A percentile compares a stretch with the other conserved stretches of the same genome.
Evolutionary conservation across 2,888 invertebrate genomes (phyloP).

Genomic region (Lysandra bellargus): DNA sequence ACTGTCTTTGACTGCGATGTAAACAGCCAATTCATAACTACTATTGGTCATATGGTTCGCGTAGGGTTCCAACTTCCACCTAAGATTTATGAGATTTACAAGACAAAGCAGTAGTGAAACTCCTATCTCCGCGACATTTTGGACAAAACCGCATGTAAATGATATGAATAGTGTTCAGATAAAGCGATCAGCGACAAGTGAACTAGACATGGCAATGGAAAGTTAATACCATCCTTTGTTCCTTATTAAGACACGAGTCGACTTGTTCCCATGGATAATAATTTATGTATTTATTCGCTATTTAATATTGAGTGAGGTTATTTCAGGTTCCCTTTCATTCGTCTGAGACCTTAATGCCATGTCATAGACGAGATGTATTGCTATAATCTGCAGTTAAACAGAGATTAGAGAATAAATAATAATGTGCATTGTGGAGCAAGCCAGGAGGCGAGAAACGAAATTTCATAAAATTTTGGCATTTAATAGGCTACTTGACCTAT

Average conservation of each 20-base stretch:
- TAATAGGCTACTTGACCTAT: too few species aligned
- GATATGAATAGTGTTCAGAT: conserved; percentile 24
- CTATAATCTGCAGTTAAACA: neutral
- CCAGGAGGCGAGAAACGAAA: too few species aligned
- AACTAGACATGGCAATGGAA: conserved; percentile 32
- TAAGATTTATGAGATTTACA: neutral
- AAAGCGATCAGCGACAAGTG: conserved; percentile 28
- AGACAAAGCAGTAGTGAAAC: conserved; percentile 23
- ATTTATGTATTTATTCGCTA: conserved; percentile 34
- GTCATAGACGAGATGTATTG: neutral
- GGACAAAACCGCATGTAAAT: conserved; percentile 29
- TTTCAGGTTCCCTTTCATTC: conserved; percentile 23
- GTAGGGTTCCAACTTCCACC: neutral
- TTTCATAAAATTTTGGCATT: neutral
- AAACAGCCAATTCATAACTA: neutral
- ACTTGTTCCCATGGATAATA: conserved; percentile 29
- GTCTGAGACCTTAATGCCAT: conserved; percentile 17
- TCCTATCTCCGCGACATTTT: conserved; percentile 22
- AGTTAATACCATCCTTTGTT: conserved; percentile 34
- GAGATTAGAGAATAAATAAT: too few species aligned
- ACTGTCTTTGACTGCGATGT: neutral
- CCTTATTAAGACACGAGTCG: conserved; percentile 33
- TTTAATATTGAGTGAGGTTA: conserved; percentile 30
- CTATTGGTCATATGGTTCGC: neutral
- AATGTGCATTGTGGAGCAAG: too few species aligned